Evolutionary conservation across 2,113 vertebrate species (phyloP).

Genomic region (Eudyptes chrysolophus): DNA sequence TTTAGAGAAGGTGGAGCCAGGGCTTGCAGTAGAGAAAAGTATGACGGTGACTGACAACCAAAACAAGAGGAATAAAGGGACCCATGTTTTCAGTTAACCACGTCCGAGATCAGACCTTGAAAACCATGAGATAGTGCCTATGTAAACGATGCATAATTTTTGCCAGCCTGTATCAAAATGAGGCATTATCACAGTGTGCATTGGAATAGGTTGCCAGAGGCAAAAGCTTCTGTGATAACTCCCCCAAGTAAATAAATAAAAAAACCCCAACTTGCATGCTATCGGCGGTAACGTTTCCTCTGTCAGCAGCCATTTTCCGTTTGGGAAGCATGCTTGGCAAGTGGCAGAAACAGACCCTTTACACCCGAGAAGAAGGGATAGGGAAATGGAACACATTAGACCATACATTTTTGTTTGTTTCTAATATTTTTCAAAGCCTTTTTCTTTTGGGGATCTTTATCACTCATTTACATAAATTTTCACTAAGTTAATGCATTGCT

Average conservation of each 20-base stretch:
- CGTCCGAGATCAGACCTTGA: not conserved
- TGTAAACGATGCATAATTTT: not conserved
- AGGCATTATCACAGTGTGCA: conserved; percentile 2
- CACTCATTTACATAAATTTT: not conserved
- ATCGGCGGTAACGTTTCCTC: not conserved
- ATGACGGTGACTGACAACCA: not conserved
- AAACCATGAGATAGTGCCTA: not conserved
- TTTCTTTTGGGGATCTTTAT: not conserved
- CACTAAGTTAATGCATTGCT: not conserved
- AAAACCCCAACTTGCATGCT: not conserved
- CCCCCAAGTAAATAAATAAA: not conserved
- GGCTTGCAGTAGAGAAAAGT: not conserved
- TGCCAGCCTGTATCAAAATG: not conserved
- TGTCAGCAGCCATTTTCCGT: not conserved
- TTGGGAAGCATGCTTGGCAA: not conserved
- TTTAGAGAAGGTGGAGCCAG: not conserved
- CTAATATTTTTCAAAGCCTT: not conserved
- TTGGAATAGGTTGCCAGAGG: conserved; percentile 8
- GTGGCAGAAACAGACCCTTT: not conserved
- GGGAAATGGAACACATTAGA: not conserved
- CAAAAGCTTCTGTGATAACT: conserved; percentile 9
- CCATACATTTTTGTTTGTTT: not conserved
- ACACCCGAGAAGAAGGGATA: not conserved
- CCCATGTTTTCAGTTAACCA: not conserved
- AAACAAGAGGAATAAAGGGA: not conserved